Conservation (phyloP, 2,888 invertebrate species). For the Strigamia maritima region DNA sequence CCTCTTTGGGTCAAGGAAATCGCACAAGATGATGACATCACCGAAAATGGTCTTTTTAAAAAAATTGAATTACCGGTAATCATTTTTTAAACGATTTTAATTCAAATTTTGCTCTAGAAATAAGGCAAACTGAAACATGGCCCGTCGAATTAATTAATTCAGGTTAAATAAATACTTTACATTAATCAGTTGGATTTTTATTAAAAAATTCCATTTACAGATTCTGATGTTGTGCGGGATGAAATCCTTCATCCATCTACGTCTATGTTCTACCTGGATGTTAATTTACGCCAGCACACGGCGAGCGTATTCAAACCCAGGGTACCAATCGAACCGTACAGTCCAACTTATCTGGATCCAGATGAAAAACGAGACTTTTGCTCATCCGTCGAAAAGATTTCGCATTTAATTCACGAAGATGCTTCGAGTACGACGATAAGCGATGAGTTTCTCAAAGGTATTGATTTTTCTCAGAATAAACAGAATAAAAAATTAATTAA, state of each 20-base stretch:
- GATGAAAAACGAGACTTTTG: slow-evolving; percentile 6
- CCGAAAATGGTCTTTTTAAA: background rate
- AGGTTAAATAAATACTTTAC: background rate
- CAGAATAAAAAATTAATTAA: background rate
- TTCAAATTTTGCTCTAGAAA: slow-evolving; percentile 1
- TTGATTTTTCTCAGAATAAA: too few species aligned
- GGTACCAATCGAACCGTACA: background rate
- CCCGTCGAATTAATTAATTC: slow-evolving; percentile 15
- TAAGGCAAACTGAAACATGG: slow-evolving; percentile 2
- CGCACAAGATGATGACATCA: slow-evolving; percentile 38
- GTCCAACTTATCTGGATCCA: background rate
- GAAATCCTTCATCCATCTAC: slow-evolving; percentile 52
- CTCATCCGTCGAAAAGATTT: slow-evolving; percentile 32
- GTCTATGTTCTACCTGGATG: slow-evolving; percentile 62
- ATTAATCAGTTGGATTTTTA: background rate
- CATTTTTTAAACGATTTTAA: background rate
- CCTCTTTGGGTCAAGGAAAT: slow-evolving; percentile 61
- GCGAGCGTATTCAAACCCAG: slow-evolving; percentile 6
- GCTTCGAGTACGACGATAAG: slow-evolving; percentile 30
- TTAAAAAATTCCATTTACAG: background rate
- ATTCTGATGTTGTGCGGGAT: background rate
- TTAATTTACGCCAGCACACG: slow-evolving; percentile 52
- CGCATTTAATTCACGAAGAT: slow-evolving; percentile 26
- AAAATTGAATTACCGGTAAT: background rate
- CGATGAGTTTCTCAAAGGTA: slow-evolving; percentile 42